Evolutionary conservation across 2,797 vertebrate genomes (phyloP), one percentile per base, ranked within the genome.

Genomic region (Sebastes trivittatus): DNA sequence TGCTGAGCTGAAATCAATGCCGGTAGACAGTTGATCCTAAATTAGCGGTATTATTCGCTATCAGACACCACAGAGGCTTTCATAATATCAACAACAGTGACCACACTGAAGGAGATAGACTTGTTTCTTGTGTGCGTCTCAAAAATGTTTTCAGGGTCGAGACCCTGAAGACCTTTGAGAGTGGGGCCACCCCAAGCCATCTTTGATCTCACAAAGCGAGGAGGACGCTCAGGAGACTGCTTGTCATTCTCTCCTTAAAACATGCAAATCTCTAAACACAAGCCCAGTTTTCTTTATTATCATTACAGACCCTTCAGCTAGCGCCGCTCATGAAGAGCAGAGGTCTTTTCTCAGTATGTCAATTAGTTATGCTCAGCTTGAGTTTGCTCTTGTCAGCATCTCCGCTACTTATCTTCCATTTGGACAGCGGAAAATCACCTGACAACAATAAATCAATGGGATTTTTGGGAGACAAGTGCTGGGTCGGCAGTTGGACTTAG

Each of bases 241-340:
- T 81, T 58, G 67, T 75, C 77, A 72, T 81, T 87, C 68, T 80
- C 83, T 83, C 65, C 58, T 82, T 83, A 87, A 92, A 93, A 91
- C 82, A 91, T 92, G 92, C 83, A 89, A 90, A 93, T 93, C 84
- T 90, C 76, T 64, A 52, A 79, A 80, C 54, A 73, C 36, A 59
- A 56, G 27, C 42, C 34, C n/a, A 14, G 23, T 56, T 73, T 73
- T 80, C 63, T 75, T 85, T 67, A 76, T 78, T 61, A 18, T 76
- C 30, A 38, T 54, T 63, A 46, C 25, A 27, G 61, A 62, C 46
- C 27, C 36, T 42, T 30, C 67, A 64, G 78, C n/a, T 29, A 73
- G 64, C 32, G 34, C 7, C 5, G 20, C 56, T 71, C 29, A 29
- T 13, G 20, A 56, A n/a, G 36, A 78, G 55, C 71, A 66, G 77